Conservation (phyloP, 1,140 invertebrate species). For the Leptinotarsa defecta region DNA sequence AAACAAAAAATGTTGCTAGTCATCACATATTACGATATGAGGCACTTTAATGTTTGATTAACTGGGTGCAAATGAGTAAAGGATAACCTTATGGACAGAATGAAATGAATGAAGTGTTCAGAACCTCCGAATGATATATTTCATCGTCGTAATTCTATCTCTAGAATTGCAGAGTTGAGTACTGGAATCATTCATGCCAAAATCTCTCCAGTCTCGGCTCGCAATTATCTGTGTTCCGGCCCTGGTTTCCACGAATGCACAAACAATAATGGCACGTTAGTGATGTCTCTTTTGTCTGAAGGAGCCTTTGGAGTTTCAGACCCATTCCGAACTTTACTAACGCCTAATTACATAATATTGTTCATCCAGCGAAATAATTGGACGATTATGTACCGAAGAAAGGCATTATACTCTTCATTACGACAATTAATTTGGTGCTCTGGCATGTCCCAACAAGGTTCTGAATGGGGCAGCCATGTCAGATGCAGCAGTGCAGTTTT, state of each 20-base stretch:
- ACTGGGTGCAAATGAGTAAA: no score
- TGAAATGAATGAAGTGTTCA: no score
- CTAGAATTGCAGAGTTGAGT: not conserved
- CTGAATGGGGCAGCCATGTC: not conserved
- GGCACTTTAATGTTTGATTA: no score
- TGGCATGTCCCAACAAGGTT: not conserved
- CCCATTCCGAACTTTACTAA: not conserved
- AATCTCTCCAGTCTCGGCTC: not conserved
- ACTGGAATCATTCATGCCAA: not conserved
- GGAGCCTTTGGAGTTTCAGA: conserved; percentile 2
- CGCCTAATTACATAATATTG: conserved; percentile 8
- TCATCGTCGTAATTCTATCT: not conserved
- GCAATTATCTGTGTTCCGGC: not conserved
- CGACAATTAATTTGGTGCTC: not conserved
- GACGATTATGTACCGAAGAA: not conserved
- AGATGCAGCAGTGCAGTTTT: not conserved
- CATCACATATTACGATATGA: no score
- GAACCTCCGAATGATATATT: no score
- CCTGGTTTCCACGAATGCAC: conserved; percentile 4
- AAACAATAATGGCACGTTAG: not conserved
- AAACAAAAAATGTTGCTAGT: no score
- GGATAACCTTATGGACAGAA: no score
- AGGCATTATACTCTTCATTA: not conserved
- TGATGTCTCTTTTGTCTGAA: conserved; percentile 3
- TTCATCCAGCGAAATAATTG: not conserved